Evolutionary conservation across 1,140 invertebrate genomes (phyloP).

Genomic region (Protaetia brevitarsis): DNA sequence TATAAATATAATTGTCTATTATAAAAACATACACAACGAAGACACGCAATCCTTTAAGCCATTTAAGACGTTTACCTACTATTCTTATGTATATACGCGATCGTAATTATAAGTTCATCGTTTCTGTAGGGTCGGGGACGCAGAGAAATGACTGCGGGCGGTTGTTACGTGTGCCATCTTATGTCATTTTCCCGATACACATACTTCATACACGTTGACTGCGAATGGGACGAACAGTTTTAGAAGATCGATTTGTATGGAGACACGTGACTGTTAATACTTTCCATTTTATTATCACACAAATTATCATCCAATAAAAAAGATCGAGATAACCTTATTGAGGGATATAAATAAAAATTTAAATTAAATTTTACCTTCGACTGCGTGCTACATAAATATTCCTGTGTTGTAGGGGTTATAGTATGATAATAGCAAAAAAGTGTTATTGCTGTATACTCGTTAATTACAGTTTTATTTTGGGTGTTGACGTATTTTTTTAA

Average conservation of each 20-base stretch:
- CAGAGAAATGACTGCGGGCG: slow-evolving; percentile 3
- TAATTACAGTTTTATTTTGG: too few species aligned
- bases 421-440: too few species aligned
- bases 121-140: not conserved
- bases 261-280: slow-evolving; percentile 8
- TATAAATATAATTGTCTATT: slow-evolving; percentile 24
- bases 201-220: slow-evolving; percentile 7
- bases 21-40: slow-evolving; percentile 21
- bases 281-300: slow-evolving; percentile 15
- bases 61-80: slow-evolving; percentile 18
- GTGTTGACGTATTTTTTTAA: too few species aligned
- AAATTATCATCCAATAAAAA: not conserved
- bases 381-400: too few species aligned
- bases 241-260: slow-evolving; percentile 3
- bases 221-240: not conserved
- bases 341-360: too few species aligned
- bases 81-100: slow-evolving; percentile 18
- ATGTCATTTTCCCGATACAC: slow-evolving; percentile 16
- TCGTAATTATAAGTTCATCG: slow-evolving; percentile 18
- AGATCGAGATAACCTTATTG: not conserved
- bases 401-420: too few species aligned
- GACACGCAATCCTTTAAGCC: slow-evolving; percentile 18
- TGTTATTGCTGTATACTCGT: too few species aligned
- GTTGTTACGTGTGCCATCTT: slow-evolving; percentile 15
- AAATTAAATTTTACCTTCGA: too few species aligned